Evolutionary conservation across 2,888 invertebrate species (phyloP).

Genomic region (Vanessa cardui): DNA sequence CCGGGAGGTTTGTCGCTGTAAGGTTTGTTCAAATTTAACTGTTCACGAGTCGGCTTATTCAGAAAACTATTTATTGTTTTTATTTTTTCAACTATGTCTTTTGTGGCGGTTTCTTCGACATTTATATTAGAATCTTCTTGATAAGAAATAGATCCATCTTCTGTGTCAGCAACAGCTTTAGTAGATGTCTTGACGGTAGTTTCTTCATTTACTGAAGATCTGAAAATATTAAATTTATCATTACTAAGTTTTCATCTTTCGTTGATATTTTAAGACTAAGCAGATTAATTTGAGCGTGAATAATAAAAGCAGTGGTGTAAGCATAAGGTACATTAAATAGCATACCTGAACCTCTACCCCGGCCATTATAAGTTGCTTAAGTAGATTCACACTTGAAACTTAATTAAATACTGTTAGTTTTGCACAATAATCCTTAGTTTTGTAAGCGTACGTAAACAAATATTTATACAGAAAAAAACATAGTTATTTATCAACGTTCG

Average conservation of each 20-base stretch:
- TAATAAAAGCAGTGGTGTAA: constrained; percentile 37
- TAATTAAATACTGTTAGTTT: constrained; percentile 37
- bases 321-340: constrained; percentile 53
- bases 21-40: constrained; percentile 39
- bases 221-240: constrained; percentile 39
- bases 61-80: constrained; percentile 75
- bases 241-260: constrained; percentile 48
- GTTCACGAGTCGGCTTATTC: not conserved
- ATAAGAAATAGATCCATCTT: constrained; percentile 55
- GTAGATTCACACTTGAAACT: constrained; percentile 40
- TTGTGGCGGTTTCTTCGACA: constrained; percentile 50
- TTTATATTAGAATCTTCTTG: constrained; percentile 48
- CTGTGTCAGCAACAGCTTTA: constrained; percentile 41
- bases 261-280: constrained; percentile 38
- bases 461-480: not conserved
- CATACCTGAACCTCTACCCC: constrained; percentile 70
- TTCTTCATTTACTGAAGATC: constrained; percentile 50
- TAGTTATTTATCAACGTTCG: not conserved
- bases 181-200: constrained; percentile 37
- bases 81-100: constrained; percentile 82
- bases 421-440: constrained; percentile 29
- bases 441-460: constrained; percentile 2
- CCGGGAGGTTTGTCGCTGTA: constrained; percentile 55
- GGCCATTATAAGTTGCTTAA: constrained; percentile 35
- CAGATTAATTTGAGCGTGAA: constrained; percentile 37